phyloP scores from a whole-genome alignment of 2,113 vertebrate species.

The Amphilophus citrinellus region DNA sequence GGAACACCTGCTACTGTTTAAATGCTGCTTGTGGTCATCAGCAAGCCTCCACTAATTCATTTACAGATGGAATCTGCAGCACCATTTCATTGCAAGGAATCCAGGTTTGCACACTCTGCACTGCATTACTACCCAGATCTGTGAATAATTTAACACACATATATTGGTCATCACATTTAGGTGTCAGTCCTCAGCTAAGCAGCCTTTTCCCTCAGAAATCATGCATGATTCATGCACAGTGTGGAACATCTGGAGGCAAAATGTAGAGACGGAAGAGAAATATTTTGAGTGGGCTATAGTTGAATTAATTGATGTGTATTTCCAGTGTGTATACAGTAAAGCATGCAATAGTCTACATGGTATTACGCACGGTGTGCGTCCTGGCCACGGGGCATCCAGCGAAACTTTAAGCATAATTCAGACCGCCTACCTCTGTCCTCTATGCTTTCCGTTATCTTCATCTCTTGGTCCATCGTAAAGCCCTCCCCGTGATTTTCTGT shows the following conservation, averaged over 20 bases:
- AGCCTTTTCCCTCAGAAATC: neutral
- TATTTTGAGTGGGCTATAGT: neutral
- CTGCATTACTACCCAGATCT: neutral
- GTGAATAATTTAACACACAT: neutral
- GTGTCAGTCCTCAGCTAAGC: neutral
- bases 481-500: conserved; percentile 45
- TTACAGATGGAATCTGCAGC: neutral
- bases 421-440: conserved; percentile 75
- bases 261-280: neutral
- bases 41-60: neutral
- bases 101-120: neutral
- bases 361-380: conserved; percentile 29
- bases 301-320: neutral
- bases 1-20: neutral
- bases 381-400: neutral
- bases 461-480: conserved; percentile 80
- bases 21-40: neutral
- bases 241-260: neutral
- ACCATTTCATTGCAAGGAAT: neutral
- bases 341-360: neutral
- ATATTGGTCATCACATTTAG: neutral
- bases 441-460: conserved; percentile 81
- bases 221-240: neutral
- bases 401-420: neutral
- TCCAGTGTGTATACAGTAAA: neutral